Evolutionary conservation across 2,888 invertebrate species (phyloP).

Genomic region (Drosophila anceps): DNA sequence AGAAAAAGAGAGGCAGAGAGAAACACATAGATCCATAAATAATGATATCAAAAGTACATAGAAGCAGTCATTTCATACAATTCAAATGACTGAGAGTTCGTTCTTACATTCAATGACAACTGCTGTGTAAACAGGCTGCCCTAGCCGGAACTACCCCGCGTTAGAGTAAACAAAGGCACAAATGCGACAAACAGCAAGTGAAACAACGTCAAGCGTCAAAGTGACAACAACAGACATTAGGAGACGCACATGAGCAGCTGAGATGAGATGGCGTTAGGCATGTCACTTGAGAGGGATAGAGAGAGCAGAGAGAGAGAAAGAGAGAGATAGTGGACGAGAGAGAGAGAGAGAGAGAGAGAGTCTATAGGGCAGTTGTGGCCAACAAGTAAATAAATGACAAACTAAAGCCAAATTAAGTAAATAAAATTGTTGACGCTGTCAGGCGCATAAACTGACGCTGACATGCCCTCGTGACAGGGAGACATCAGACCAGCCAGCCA

Average conservation of each 20-base stretch:
- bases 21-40: neutral
- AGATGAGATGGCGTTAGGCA: conserved; percentile 22
- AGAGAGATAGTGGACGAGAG: neutral
- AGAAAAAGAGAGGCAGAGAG: neutral
- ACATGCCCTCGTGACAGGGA: conserved; percentile 50
- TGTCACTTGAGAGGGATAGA: conserved; percentile 12
- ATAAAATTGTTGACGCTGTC: conserved; percentile 79
- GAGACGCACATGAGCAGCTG: conserved; percentile 49
- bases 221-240: conserved; percentile 78
- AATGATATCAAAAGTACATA: neutral
- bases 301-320: conserved; percentile 6
- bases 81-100: too few relatives aligned
- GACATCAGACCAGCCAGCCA: conserved; percentile 29
- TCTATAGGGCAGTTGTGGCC: conserved; percentile 49
- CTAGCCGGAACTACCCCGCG: conserved; percentile 30
- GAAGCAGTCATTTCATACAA: neutral
- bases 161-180: conserved; percentile 23
- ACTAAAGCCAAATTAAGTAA: conserved; percentile 82
- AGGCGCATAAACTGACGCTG: conserved; percentile 75
- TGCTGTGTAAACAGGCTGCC: conserved; percentile 1
- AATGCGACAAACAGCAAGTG: conserved; percentile 45
- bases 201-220: conserved; percentile 71
- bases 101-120: neutral
- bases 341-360: neutral
- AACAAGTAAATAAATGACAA: conserved; percentile 80